These are phyloP conservation scores for Mycetomoellerius zeteki DNA, from an alignment of 1,140 invertebrate species.

Conservation along the genomic window DNA sequence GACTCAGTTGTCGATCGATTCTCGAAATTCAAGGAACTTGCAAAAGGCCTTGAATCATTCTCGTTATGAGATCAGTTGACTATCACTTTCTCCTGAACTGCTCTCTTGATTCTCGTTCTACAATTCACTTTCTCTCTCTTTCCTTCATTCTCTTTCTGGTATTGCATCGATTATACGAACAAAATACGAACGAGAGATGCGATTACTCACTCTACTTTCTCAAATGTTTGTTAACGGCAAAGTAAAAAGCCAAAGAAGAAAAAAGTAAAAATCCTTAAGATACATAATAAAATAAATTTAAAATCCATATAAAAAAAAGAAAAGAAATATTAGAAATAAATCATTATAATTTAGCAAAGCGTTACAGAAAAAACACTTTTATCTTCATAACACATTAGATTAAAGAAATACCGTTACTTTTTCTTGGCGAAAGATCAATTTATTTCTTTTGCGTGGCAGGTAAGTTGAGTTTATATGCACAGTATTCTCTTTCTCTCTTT, in stretches of 20 bases:
- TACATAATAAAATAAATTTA: neutral
- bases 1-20: constrained; percentile 1
- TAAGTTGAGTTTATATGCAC: constrained; percentile 30
- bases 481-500: neutral
- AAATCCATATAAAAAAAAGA: neutral
- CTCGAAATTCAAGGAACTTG: constrained; percentile 29
- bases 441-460: constrained; percentile 14
- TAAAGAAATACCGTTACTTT: constrained; percentile 2
- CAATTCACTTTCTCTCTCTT: constrained; percentile 20
- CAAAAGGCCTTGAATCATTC: constrained; percentile 52
- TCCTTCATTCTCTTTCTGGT: neutral
- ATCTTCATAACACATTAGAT: neutral
- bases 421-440: constrained; percentile 33
- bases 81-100: constrained; percentile 58
- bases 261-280: neutral
- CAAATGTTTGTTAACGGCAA: neutral
- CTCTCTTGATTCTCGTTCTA: constrained; percentile 21
- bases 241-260: neutral
- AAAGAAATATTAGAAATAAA: constrained; percentile 2
- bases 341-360: neutral
- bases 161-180: neutral
- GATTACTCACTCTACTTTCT: neutral
- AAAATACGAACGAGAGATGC: neutral
- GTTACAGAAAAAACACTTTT: neutral
- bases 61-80: constrained; percentile 15